Conservation (phyloP, 2,797 vertebrate genomes). For the Aselliscus stoliczkanus region DNA sequence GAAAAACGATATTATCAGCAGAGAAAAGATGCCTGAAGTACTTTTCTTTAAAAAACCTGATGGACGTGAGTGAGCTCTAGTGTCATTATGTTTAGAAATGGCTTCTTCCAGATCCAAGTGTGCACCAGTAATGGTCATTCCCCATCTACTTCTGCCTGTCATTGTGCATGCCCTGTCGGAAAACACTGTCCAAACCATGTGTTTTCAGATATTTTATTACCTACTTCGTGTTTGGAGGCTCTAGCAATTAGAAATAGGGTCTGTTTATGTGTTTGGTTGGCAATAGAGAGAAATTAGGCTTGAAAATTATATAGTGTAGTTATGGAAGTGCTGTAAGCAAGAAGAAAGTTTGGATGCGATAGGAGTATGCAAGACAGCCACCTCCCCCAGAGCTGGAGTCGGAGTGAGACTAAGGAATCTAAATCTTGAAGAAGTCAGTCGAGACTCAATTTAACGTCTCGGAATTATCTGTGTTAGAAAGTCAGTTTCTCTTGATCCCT, state of each 20-base stretch:
- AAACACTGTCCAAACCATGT: background rate
- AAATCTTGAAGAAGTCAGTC: background rate
- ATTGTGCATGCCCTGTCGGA: background rate
- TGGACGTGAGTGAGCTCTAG: slow-evolving; percentile 96
- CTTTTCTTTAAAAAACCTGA: slow-evolving; percentile 75
- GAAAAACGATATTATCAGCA: slow-evolving; percentile 43
- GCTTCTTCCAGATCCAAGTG: slow-evolving; percentile 94
- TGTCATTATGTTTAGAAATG: slow-evolving; percentile 92
- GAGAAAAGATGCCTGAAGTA: slow-evolving; percentile 61
- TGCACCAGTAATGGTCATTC: slow-evolving; percentile 82
- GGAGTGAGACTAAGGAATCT: background rate
- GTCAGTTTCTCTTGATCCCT: background rate
- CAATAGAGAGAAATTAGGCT: background rate
- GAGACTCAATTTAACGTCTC: background rate
- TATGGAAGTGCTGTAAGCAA: background rate
- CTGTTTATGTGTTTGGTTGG: background rate
- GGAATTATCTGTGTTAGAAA: background rate
- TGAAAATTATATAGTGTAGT: background rate
- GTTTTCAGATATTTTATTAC: background rate
- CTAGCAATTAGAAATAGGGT: slow-evolving; percentile 1
- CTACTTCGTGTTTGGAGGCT: background rate
- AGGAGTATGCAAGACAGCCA: background rate
- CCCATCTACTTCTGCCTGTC: background rate
- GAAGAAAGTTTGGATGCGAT: background rate
- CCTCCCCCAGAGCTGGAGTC: background rate